These are phyloP conservation scores for Aphaenogaster floridana DNA, from an alignment of 1,140 invertebrate species.

Conservation along the genomic window DNA sequence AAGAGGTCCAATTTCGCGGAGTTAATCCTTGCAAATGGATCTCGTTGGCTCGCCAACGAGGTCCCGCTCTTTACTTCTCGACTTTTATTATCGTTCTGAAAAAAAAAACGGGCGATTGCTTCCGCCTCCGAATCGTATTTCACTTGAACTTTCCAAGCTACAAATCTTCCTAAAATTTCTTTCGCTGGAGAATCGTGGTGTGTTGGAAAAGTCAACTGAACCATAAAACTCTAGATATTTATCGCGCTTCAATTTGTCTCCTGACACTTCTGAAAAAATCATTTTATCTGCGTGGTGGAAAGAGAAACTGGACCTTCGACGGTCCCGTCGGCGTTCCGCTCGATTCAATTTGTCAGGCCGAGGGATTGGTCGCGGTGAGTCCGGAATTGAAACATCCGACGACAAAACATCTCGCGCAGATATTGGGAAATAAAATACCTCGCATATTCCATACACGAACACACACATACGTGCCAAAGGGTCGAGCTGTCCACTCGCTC, in stretches of 20 bases:
- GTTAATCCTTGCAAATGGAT: conserved; percentile 66
- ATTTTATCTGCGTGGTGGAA: not conserved
- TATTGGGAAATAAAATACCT: conserved; percentile 83
- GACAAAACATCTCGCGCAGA: conserved; percentile 53
- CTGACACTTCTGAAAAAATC: conserved; percentile 1
- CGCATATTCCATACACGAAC: conserved; percentile 77
- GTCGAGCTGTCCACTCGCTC: not conserved
- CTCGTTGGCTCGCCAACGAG: conserved; percentile 47
- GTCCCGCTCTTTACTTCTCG: conserved; percentile 16
- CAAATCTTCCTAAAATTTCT: not conserved
- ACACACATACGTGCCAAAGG: not conserved
- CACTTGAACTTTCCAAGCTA: not conserved
- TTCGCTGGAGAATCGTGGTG: not conserved
- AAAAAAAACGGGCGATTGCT: conserved; percentile 15
- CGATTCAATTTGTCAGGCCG: conserved; percentile 76
- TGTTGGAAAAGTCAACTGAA: not conserved
- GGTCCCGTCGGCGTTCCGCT: conserved; percentile 5
- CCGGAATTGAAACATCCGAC: conserved; percentile 80
- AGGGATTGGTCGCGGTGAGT: conserved; percentile 62
- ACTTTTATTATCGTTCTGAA: conserved; percentile 31
- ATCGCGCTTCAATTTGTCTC: conserved; percentile 35
- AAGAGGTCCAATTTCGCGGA: conserved; percentile 69
- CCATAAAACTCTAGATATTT: conserved; percentile 10
- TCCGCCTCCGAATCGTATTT: conserved; percentile 10
- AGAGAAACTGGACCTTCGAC: conserved; percentile 23